phyloP scores from a whole-genome alignment of 2,797 vertebrate species.

The Chromobotia macracanthus region DNA sequence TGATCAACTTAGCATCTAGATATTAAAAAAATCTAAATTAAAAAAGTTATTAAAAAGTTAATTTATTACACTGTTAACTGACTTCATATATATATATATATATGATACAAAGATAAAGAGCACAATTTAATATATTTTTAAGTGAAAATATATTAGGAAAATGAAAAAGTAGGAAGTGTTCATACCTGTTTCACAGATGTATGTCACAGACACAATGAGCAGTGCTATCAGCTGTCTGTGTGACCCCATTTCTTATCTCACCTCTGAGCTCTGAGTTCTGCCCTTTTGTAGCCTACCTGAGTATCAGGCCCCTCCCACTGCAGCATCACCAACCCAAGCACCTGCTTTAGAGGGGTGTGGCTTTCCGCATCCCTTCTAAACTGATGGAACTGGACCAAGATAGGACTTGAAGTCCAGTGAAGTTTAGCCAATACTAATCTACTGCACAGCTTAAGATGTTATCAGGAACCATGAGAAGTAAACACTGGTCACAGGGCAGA shows the following conservation, averaged over 20 bases:
- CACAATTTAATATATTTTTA: background rate
- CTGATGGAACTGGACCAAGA: conserved; percentile 39
- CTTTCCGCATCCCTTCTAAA: conserved; percentile 22
- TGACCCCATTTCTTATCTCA: conserved; percentile 58
- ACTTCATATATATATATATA: no score
- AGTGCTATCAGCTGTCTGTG: conserved; percentile 65
- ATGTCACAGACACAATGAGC: conserved; percentile 66
- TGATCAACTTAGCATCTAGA: no score
- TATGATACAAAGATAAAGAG: no score
- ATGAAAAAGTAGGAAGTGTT: conserved; percentile 12
- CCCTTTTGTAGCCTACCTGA: conserved; percentile 64
- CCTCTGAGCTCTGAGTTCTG: conserved; percentile 45
- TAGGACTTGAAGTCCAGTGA: conserved; percentile 11
- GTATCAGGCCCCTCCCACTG: conserved; percentile 62
- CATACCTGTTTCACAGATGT: conserved; percentile 72
- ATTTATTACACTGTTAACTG: no score
- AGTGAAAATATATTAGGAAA: background rate
- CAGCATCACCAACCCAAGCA: conserved; percentile 20
- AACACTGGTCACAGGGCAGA: conserved; percentile 35
- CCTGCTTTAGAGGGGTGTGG: conserved; percentile 20
- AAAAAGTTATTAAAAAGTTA: no score
- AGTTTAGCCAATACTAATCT: conserved; percentile 20
- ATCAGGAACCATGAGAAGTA: conserved; percentile 46
- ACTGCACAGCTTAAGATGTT: conserved; percentile 11
- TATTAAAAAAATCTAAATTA: no score